Percentiles rank a stretch among this genome's conserved stretches.
Conservation (phyloP, 1,140 invertebrate species). For the Camponotus floridanus region DNA sequence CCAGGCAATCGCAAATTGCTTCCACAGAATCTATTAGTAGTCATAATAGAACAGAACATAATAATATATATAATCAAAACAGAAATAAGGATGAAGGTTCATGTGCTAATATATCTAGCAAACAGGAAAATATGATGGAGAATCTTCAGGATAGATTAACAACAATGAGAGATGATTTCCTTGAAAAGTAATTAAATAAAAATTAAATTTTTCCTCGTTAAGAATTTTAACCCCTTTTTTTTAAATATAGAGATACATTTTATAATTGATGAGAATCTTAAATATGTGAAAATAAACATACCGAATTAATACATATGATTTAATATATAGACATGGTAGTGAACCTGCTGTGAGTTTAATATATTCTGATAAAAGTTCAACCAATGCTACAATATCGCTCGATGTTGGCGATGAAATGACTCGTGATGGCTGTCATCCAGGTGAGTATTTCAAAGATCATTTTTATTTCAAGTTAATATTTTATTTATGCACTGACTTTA, state of each 20-base stretch:
- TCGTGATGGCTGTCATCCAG: conserved; percentile 81
- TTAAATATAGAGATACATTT: not conserved
- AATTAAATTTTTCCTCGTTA: not conserved
- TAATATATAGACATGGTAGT: conserved; percentile 85
- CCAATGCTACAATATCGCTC: conserved; percentile 86
- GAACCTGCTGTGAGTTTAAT: conserved; percentile 88
- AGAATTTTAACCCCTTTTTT: not conserved
- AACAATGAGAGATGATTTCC: conserved; percentile 85
- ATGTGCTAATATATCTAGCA: conserved; percentile 55
- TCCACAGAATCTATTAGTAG: conserved; percentile 20
- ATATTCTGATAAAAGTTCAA: conserved; percentile 86
- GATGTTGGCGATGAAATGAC: conserved; percentile 86
- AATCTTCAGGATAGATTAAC: conserved; percentile 85
- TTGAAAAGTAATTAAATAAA: conserved; percentile 67
- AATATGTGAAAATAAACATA: not conserved
- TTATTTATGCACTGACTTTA: conserved; percentile 7
- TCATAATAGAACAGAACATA: conserved; percentile 72
- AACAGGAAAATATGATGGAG: conserved; percentile 81
- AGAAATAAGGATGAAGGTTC: conserved; percentile 56
- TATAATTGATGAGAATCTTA: not conserved
- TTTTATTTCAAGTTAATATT: conserved; percentile 18
- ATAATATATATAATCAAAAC: conserved; percentile 65
- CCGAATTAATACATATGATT: conserved; percentile 28
- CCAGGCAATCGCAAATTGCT: conserved; percentile 73
- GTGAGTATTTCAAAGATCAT: conserved; percentile 63